Base-by-base conservation (phyloP, 2,797 vertebrate species). In the Sebastes kiyomatsui region DNA sequence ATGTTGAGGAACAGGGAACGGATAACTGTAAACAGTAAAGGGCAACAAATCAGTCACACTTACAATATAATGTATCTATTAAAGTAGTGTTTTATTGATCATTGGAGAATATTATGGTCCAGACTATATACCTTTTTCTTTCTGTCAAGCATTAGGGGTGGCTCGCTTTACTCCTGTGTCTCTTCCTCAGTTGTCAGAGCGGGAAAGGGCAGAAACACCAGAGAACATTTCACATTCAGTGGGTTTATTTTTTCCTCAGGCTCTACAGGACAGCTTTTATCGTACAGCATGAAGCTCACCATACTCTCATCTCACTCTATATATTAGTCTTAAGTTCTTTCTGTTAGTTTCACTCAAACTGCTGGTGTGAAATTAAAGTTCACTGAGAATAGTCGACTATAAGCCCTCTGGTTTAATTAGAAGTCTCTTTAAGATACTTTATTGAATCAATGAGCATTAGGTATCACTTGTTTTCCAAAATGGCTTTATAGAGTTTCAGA, bases 1-100 rank as follows among this genome's bases (percentile, higher is more conserved):
- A 92, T 28, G 81, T 79, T 78, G 72, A 88, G 67, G 84, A 88
- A 89, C 78, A 85, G 70, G 82, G 76, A 82, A 83, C 67, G 83
- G 82, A 85, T 88, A 83, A 84, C 82, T 77, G 79, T 87, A 87
- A 89, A 86, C 80, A 85, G 87, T 91, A 88, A 91, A 91, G 84
- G 6, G 49, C 58, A 78, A 90, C 86, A 93, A 89, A 91, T 90
- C 87, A 79, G 81, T 90, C 84, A 89, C 73, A 68, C 64, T 67
- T 75, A 77, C 66, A 69, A 54, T 67, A 55, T 91, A 86, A 86
- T 90, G 78, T 87, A 82, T 89, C 86, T 85, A 85, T 86, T 88
- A 89, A 72, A 78, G 76, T 52, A 65, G 42, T 80, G 80, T 88
- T 91, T 86, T 86, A 90, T 90, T 83, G 89, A 83, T 92, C 66